Base-by-base conservation (phyloP, 2,888 invertebrate genomes). In the Marasmarcha lunaedactyla region DNA sequence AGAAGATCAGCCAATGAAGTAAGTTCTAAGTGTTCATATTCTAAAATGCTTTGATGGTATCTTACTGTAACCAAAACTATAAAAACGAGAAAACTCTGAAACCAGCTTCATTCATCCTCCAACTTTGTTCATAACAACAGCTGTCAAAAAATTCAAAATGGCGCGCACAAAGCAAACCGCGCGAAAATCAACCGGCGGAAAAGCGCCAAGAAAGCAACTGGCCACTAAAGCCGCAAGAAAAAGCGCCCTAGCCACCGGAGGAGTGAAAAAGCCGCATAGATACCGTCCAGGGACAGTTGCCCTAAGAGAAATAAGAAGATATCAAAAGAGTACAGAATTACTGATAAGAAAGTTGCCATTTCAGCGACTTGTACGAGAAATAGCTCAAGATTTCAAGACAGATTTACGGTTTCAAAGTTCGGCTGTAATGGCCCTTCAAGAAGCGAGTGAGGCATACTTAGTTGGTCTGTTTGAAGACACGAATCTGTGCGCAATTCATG, bases 401-500 rank as follows among this genome's bases (percentile, higher is more conserved):
- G 90, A 90, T 52, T 63, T 90, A 7, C 66, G 90, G 27, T 90
- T 90, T 64, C 90, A 90, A 62, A 88, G 87, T 49, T 88, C 89
- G 0, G 89, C 90, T 2, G 88, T 90, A 2, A 87, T 88, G 73
- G 90, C 90, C 40, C 68, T 90, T 14, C 89, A 90, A 50, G 86
- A 86, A 48, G 85, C 86, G 0, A 81, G 87, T 52, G 77, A 90
- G 58, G 85, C 86, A 48, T 85, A 90, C 53, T 59, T 90, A 15
- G 89, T 90, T 10, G 89, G 90, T 7, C 68, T 91, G 1, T 91
- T 90, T 57, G 90, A 91, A 60, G 90, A 91, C 54, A 92, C 91
- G 15, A 92, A 92, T 61, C 69, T 92, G 52, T 91, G 91, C 63
- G 91, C 91, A 27, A 91, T 92, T 49, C 91, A 92, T 54, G 92